Percentiles rank a stretch among this genome's conserved stretches.
Evolutionary conservation across 2,113 vertebrate genomes (phyloP).

Genomic region (Bufo gargarizans): DNA sequence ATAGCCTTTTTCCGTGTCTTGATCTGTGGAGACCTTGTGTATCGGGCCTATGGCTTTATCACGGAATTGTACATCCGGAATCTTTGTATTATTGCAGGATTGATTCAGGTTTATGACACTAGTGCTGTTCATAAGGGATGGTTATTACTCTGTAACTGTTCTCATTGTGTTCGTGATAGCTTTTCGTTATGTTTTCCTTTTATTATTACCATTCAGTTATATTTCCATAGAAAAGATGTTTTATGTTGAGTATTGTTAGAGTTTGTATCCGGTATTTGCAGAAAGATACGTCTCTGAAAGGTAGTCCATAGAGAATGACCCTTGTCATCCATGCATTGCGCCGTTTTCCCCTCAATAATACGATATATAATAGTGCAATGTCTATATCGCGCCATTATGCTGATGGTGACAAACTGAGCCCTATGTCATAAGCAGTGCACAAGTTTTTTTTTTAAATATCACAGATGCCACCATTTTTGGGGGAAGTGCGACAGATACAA

Average conservation of each 20-base stretch:
- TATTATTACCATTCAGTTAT: not conserved
- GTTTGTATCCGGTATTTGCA: not conserved
- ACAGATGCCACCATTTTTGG: not conserved
- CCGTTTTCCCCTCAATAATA: not conserved
- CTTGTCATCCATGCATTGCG: not conserved
- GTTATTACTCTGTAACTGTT: not conserved
- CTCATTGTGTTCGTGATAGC: not conserved
- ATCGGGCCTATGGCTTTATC: slow-evolving; percentile 12
- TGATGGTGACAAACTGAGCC: not conserved
- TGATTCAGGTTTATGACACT: not conserved
- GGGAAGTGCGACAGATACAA: not conserved
- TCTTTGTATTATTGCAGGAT: not conserved
- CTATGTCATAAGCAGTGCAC: not conserved
- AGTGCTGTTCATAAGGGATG: not conserved
- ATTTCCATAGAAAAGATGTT: not conserved
- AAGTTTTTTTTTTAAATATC: not conserved
- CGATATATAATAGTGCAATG: not conserved
- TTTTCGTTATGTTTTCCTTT: not conserved
- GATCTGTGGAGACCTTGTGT: not conserved
- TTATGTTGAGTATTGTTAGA: not conserved
- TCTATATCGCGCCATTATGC: not conserved
- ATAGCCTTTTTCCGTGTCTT: not conserved
- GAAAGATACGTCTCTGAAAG: not conserved
- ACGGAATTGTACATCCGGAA: not conserved
- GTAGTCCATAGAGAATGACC: not conserved